Base-by-base conservation (phyloP, 2,113 vertebrate genomes). In the Macroglossus sobrinus region DNA sequence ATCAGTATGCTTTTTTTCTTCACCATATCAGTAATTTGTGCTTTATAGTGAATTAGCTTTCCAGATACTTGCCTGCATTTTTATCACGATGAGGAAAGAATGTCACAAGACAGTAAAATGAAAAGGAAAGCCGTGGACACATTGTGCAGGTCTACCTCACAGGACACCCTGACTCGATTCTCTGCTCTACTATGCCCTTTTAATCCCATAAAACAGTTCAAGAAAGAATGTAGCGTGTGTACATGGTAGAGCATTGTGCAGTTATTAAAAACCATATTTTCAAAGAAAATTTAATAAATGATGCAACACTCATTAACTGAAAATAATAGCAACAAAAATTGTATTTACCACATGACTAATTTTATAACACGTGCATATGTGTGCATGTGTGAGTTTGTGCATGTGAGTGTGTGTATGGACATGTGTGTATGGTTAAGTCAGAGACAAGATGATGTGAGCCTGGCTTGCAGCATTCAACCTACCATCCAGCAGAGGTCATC, bases 241-340 rank as follows among this genome's bases (percentile, higher is more conserved):
- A 68, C 1, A 0, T 21, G 26, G 50, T 30, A 72, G 76, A 63
- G 43, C 24, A 89, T 28, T 18, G n/a, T 45, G 18, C 13, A 59
- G 14, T 79, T 91, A 94, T 64, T 40, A 93, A 94, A 89, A 89
- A 72, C 85, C 15, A 55, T 45, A 22, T 63, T 79, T 87, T 91
- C 40, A 45, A 75, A 84, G 55, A 78, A 79, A 84, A 82, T 12
- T 53, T 92, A 80, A 71, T 76, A 43, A 78, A 71, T 76, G 38
- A 15, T 74, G 72, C 69, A 26, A 43, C 9, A n/a, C 1, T 87
- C 38, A 24, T 19, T 79, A 87, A 82, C 28, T 84, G 35, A 79
- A 87, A 81, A 89, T 5, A 93, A 57, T 5, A 72, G 57, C 21
- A 84, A 84, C 9, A 66, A 43, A 85, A 81, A 47, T 82, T 74